Evolutionary conservation across 2,113 vertebrate genomes (phyloP).

Genomic region (Empidonax alnorum): DNA sequence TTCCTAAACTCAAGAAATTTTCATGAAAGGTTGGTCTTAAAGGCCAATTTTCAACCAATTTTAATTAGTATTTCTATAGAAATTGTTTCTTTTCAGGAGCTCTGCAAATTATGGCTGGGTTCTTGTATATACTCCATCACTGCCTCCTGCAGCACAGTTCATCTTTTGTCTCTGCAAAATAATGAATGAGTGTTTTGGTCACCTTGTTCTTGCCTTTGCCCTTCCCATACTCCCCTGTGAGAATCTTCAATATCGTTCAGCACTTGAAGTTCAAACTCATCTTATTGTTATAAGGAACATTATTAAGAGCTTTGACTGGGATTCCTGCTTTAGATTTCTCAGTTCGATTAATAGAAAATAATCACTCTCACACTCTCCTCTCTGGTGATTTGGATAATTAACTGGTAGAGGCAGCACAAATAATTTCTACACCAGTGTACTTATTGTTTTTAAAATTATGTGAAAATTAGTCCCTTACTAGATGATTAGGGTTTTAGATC

Average conservation of each 20-base stretch:
- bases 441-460: conserved; percentile 84
- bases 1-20: background rate
- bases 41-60: background rate
- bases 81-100: background rate
- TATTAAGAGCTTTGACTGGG: conserved; percentile 63
- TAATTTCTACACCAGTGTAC: conserved; percentile 77
- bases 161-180: conserved; percentile 11
- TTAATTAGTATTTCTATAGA: background rate
- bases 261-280: conserved; percentile 28
- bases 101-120: background rate
- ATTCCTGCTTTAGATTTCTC: conserved; percentile 69
- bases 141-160: background rate
- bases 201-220: conserved; percentile 12
- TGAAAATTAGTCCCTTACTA: conserved; percentile 82
- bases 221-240: background rate
- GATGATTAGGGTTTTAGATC: conserved; percentile 80
- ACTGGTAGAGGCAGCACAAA: conserved; percentile 76
- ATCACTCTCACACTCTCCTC: conserved; percentile 66
- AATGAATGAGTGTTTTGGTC: conserved; percentile 1
- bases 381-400: conserved; percentile 80
- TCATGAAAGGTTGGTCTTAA: background rate
- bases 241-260: background rate
- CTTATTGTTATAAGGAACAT: conserved; percentile 25
- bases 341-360: conserved; percentile 78
- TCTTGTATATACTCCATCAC: background rate